phyloP scores from a whole-genome alignment of 23 tunicate species.

The Ciona savignyi region DNA sequence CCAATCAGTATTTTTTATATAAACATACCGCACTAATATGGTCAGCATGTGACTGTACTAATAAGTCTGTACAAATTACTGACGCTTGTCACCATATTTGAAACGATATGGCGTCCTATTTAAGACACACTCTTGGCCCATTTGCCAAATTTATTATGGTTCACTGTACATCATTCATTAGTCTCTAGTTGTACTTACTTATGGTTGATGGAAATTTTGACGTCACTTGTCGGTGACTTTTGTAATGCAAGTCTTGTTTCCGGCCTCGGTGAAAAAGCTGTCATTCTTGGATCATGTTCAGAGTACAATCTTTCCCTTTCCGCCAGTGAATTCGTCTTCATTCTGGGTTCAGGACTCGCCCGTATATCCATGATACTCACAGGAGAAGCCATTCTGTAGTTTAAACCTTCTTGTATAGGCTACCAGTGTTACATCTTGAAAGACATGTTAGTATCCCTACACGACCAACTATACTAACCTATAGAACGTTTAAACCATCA shows the following conservation, averaged over 20 bases:
- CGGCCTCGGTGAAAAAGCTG: slow-evolving; percentile 84
- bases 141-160: too few species aligned
- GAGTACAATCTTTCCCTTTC: slow-evolving; percentile 50
- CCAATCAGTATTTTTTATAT: too few species aligned
- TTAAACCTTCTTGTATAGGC: background rate
- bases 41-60: too few species aligned
- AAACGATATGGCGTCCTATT: too few species aligned
- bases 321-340: slow-evolving; percentile 5
- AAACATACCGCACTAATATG: too few species aligned
- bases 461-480: too few species aligned
- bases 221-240: slow-evolving; percentile 49
- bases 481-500: too few species aligned
- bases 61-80: too few species aligned
- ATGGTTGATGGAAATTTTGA: slow-evolving; percentile 59
- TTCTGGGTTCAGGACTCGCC: slow-evolving; percentile 5
- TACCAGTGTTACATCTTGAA: background rate
- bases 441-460: too few species aligned
- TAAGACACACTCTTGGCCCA: too few species aligned
- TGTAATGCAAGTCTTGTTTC: slow-evolving; percentile 48
- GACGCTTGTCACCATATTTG: too few species aligned
- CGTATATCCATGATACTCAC: background rate
- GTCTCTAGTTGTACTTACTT: slow-evolving; percentile 11
- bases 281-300: slow-evolving; percentile 26
- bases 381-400: background rate
- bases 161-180: too few species aligned